Evolutionary conservation across 1,140 invertebrate species (phyloP), one percentile per base, ranked within the genome.

Genomic region (Drosophila watanabei): DNA sequence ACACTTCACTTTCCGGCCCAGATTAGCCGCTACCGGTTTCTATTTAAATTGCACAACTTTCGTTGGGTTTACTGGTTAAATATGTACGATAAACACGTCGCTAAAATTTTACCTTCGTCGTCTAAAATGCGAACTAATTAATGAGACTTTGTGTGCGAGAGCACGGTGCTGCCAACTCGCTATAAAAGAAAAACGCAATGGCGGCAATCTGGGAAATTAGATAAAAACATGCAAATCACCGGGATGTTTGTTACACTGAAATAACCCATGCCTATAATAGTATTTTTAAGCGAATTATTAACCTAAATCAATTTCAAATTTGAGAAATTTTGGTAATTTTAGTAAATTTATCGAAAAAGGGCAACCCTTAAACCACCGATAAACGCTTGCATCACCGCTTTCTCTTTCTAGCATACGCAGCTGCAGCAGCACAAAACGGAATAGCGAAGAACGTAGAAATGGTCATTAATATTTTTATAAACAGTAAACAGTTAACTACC

Each of bases 111-210:
- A 88, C 85, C 85, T 88, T 88, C 86, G 83, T 87, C 84, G 81
- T 88, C 85, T 81, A 88, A 88, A 88, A 88, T 88, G 85, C 85
- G 85, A 88, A 88, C 85, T 88, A 88, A 88, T 90, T 88, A 89
- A 89, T 89, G 84, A 86, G 82, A 71, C 79, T 84, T 86, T 85
- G 82, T 85, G 73, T 82, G 82, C 49, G 62, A 73, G 75, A 57
- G 60, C 30, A 20, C 18, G 16, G 78, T 28, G 82, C 68, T 85
- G 82, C 82, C 82, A 85, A 81, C 82, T 83, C 45, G 59, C n/a
- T 46, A 43, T 10, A 51, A 69, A 30, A 28, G 43, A 60, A 73
- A 73, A 73, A 72, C 10, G 62, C 76, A 86, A 87, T 87, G 82
- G 83, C 83, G 83, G 83, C 82, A 87, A 86, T 30, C 49, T 28